Evolutionary conservation across 2,888 invertebrate species (phyloP), one percentile per base, ranked within the genome.

Genomic region (Hyppa rectilinea): DNA sequence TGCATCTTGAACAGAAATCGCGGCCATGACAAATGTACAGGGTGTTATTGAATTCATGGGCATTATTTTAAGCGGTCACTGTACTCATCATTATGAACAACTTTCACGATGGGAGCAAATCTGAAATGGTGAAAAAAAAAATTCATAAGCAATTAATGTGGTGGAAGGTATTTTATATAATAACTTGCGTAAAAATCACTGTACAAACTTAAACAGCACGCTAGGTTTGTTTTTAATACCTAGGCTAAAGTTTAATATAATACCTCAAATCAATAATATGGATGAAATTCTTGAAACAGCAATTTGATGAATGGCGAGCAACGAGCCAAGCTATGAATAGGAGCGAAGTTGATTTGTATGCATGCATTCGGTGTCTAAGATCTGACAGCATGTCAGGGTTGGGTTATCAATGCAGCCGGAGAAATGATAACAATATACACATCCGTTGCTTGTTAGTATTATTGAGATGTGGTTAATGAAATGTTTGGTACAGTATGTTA

Each of bases 311-410:
- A 68, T 71, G 71, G 23, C 34, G n/a, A 52, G 49, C 20, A 60
- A 26, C 17, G 38, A 47, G 9, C 9, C 26, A 14, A 23, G 14
- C 26, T 77, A 73, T 68, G 29, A 56, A 63, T 73, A 71, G 23
- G 10, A 50, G 31, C 1, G 7, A 60, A 26, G 12, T 47, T 58
- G 50, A 64, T 72, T 58, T 78, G 55, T 69, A 71, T 67, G 56
- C 40, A 10, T 52, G 10, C 34, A 29, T 20, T 60, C 65, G 29
- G 47, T 61, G 50, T 64, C 31, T 66, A 6, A 50, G 68, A 74
- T 71, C 70, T 31, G 82, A 82, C 84, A 73, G 40, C 63, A 31
- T 52, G 64, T 59, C 69, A 67, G 52, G 52, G 31, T 55, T 38
- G 36, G 66, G 65, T 82, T 84, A 84, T 82, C 71, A 26, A 50